Evolutionary conservation across 2,797 vertebrate species (phyloP), one percentile per base, ranked within the genome.

Genomic region (Carcharodon carcharias): DNA sequence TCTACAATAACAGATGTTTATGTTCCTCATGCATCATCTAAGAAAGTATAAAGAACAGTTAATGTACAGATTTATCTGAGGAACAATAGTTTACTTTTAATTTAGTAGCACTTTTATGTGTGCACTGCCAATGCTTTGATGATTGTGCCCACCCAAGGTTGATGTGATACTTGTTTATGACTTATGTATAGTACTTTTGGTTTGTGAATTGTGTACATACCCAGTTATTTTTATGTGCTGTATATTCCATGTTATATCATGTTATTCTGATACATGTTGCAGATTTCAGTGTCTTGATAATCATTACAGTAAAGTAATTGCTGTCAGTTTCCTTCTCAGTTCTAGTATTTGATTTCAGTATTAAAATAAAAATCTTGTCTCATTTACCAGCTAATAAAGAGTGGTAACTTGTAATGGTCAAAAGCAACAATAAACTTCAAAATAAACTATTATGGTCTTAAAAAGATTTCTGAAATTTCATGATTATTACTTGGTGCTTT

Each of bases 181-280:
- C 73, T 95, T 61, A 45, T 93, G 35, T n/a, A 40, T 65, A 73
- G 45, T 91, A n/a, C 56, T 31, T 95, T n/a, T 58, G 31, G 69
- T 95, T 73, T 95, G 94, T 95, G 94, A 77, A 54, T 95, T 95
- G 67, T 95, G 8, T 54, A 73, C 50, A 54, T 95, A 95, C 35
- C 28, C 26, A 56, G 23, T 73, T 77, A n/a, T 56, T 56, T 87
- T 92, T 92, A 50, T 95, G 50, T 77, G 94, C 69, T 95, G 94
- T 56, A n/a, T 35, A 77, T 54, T 35, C 5, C 14, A 67, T 67
- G 65, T 67, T 67, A 67, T 67, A 18, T 73, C 26, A 28, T 50
- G 67, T 54, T 95, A 35, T 28, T 54, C 67, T n/a, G 26, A 95
- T 69, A 92, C 35, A 54, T 95, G 50, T 56, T 71, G 69, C 35